Conservation (phyloP, 2,113 vertebrate species). For the Anoura caudifer region DNA sequence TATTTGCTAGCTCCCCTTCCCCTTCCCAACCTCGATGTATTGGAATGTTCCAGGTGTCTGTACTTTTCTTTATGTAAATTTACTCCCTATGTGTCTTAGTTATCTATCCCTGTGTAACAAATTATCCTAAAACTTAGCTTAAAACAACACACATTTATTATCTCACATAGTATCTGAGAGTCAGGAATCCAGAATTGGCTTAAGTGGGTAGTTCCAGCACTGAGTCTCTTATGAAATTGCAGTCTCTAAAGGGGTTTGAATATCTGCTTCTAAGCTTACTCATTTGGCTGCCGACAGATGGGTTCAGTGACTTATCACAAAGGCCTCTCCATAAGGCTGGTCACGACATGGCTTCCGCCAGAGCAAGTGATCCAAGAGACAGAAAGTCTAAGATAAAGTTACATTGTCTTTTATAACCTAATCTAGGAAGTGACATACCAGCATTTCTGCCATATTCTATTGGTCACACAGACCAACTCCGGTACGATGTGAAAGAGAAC, state of each 20-base stretch:
- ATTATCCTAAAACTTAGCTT: neutral
- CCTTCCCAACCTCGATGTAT: neutral
- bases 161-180: neutral
- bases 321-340: neutral
- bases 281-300: neutral
- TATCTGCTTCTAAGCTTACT: neutral
- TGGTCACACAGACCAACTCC: neutral
- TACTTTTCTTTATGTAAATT: neutral
- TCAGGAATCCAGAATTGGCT: neutral
- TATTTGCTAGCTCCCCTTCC: neutral
- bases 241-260: neutral
- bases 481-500: neutral
- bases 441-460: neutral
- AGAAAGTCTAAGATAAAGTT: neutral
- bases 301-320: neutral
- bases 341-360: neutral
- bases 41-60: neutral
- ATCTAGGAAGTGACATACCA: neutral
- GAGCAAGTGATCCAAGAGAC: neutral
- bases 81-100: neutral
- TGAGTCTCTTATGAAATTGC: neutral
- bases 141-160: neutral
- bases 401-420: neutral
- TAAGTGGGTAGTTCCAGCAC: neutral
- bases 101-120: neutral